Base-by-base conservation (phyloP, 2,888 invertebrate genomes). In the Opisthograptis luteolata region DNA sequence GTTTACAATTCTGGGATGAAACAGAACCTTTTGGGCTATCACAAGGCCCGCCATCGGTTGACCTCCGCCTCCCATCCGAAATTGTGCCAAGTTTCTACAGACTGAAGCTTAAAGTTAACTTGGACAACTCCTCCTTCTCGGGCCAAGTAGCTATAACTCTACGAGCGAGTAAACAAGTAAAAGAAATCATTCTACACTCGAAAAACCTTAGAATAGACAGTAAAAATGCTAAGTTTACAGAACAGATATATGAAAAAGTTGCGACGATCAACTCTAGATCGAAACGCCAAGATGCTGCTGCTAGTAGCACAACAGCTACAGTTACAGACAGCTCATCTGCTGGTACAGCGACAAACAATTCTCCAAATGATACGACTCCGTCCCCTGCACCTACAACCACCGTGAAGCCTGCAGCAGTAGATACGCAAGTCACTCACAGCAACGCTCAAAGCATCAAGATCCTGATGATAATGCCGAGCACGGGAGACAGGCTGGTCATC, bases 21-120 rank as follows among this genome's bases (percentile, higher is more conserved):
- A 73, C 76, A 7, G 83, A 84, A 55, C 82, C 87, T 1, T 89
- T 87, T 58, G 83, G 83, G 1, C 76, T 72, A 49, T 58, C 69
- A 1, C 66, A 59, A 12, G 32, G 61, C 9, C 79, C 79, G 0
- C 76, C 85, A 1, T 24, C 49, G 2, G 70, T 76, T 3, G 81
- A 89, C 58, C 74, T 88, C 0, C 67, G 88, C 15, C 81, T 93
- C 6, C 92, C 92, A 8, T 73, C 78, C 1, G 70, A 81, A 1
- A 72, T 94, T 3, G 68, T 76, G 14, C 95, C 94, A 3, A 82
- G 77, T 37, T 86, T 82, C 42, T 95, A 94, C 66, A 82, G 92
- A 36, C 77, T 94, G 1, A 84, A 90, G 47, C 66, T 94, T 7
- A 85, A 77, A 58, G 90, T 93, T 0, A 84, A 92, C 58, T 77